Evolutionary conservation across 1,140 invertebrate genomes (phyloP), one percentile per base, ranked within the genome.

Genomic region (Drosophila nasuta): DNA sequence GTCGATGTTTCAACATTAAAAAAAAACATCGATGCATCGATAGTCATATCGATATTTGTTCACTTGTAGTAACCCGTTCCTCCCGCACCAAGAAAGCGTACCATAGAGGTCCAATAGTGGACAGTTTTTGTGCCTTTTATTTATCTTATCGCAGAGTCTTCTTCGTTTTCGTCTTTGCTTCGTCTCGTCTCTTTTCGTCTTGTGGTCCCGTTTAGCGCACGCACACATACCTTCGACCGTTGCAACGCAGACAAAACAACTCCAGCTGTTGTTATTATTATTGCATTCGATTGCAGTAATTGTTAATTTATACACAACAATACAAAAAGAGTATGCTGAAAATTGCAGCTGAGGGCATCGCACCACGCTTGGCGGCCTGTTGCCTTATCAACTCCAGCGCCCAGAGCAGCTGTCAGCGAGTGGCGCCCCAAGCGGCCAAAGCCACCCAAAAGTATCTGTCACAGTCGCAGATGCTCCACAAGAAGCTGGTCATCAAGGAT

Each of bases 401-500:
- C 10, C 90, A 89, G 3, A 85, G 64, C 65, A 80, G 67, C 48
- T 82, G 77, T 59, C 86, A 82, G 5, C 71, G 79, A 41, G 11
- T 86, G 20, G 70, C 73, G 2, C 83, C 83, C 0, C 66, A 74
- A 20, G 77, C 81, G 8, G 77, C 75, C 17, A 58, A 68, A 25
- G 77, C 68, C 38, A 81, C 81, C 20, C 83, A 92, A 35, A 92
- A 92, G 57, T 86, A 63, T 58, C 72, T 92, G 25, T 90, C 91
- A 51, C 88, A 92, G 59, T 81, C 79, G 5, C 85, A 83, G 45
- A 58, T 38, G 38, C 65, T 49, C 25, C 65, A 66, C 48, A 92
- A 91, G 38, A 87, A 83, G 75, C 81, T 91, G 57, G 74, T 81
- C 51, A 91, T 92, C 70, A 86, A 92, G 63, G 92, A 92, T 79